phyloP scores from a whole-genome alignment of 2,113 vertebrate species.

The Chaenogobius annularis region DNA sequence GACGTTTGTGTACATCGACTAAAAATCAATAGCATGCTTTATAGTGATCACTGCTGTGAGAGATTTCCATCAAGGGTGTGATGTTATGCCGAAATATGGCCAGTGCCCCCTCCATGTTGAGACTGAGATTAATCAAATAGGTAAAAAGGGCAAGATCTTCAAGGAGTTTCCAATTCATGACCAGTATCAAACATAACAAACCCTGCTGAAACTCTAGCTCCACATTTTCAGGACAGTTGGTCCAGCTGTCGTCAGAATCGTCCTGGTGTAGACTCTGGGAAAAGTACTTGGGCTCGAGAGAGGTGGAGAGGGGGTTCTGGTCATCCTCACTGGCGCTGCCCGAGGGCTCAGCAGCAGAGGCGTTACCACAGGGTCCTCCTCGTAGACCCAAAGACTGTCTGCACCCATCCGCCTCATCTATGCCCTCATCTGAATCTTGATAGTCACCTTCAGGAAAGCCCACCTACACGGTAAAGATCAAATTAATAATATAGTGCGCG shows the following conservation, averaged over 20 bases:
- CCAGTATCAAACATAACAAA: slow-evolving; percentile 13
- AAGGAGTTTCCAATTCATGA: too few species aligned
- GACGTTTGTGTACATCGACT: background rate
- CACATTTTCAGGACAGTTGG: slow-evolving; percentile 56
- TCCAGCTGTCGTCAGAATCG: slow-evolving; percentile 67
- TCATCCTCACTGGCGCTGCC: slow-evolving; percentile 48
- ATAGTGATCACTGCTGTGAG: background rate
- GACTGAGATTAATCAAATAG: background rate
- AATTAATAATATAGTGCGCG: background rate
- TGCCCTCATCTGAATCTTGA: slow-evolving; percentile 26
- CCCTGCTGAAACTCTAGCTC: slow-evolving; percentile 70
- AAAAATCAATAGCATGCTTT: background rate
- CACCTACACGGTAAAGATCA: slow-evolving; percentile 20
- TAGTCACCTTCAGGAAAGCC: slow-evolving; percentile 37
- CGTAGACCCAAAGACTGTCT: slow-evolving; percentile 42
- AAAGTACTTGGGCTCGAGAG: slow-evolving; percentile 78
- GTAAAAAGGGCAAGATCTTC: background rate
- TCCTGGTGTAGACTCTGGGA: slow-evolving; percentile 75
- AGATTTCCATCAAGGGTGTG: background rate
- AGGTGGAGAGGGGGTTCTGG: slow-evolving; percentile 42
- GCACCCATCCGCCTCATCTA: slow-evolving; percentile 48
- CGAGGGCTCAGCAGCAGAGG: slow-evolving; percentile 37
- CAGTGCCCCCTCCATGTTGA: too few species aligned
- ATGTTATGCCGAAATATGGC: background rate
- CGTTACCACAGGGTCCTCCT: slow-evolving; percentile 59